A percentile compares a stretch with the other conserved stretches of the same genome.
Evolutionary conservation across 1,140 invertebrate genomes (phyloP).

Genomic region (Danaus melanippus): DNA sequence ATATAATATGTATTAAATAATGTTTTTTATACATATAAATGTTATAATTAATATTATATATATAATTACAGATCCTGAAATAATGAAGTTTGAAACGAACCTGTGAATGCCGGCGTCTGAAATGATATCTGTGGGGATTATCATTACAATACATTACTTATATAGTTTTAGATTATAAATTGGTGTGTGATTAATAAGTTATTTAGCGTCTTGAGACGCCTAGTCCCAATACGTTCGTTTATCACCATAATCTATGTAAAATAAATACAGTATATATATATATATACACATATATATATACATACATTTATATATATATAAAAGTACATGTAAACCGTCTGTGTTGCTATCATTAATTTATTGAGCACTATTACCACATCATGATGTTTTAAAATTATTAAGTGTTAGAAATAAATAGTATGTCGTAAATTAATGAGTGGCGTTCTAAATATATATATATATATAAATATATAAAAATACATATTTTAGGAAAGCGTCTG

Average conservation of each 20-base stretch:
- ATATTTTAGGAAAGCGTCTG: slow-evolving; percentile 71
- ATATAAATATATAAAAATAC: slow-evolving; percentile 46
- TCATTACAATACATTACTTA: slow-evolving; percentile 54
- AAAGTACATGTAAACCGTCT: slow-evolving; percentile 46
- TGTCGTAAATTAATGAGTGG: slow-evolving; percentile 56
- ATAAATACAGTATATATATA: slow-evolving; percentile 16
- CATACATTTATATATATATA: slow-evolving; percentile 34
- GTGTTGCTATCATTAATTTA: slow-evolving; percentile 67
- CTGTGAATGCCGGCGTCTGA: not conserved
- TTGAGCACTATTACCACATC: slow-evolving; percentile 46
- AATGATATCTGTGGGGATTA: slow-evolving; percentile 27
- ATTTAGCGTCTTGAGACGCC: slow-evolving; percentile 60
- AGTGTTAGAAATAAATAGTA: slow-evolving; percentile 44
- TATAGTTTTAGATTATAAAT: slow-evolving; percentile 63
- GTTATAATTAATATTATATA: too few relatives aligned
- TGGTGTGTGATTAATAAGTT: slow-evolving; percentile 70
- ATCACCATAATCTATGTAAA: slow-evolving; percentile 61
- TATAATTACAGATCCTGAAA: slow-evolving; percentile 57
- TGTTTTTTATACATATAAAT: too few relatives aligned
- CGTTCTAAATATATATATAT: slow-evolving; percentile 23
- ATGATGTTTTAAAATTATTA: slow-evolving; percentile 49
- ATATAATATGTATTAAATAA: too few relatives aligned
- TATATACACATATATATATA: too few relatives aligned
- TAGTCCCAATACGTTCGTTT: slow-evolving; percentile 64
- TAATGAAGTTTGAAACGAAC: slow-evolving; percentile 33